Base-by-base conservation (phyloP, 2,888 invertebrate genomes). In the Pristionchus fissidentatus region DNA sequence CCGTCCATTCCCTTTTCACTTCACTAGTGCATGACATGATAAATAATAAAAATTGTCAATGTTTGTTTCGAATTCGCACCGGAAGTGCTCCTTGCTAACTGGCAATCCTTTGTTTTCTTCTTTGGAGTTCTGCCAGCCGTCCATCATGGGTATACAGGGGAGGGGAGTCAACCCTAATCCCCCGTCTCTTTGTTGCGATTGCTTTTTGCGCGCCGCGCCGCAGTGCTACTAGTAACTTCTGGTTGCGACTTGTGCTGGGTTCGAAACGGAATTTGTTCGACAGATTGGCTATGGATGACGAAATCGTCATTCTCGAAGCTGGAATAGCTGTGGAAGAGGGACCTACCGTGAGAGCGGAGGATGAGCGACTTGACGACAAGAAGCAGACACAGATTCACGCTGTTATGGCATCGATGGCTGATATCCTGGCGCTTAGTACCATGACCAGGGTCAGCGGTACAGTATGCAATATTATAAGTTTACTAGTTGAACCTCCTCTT, bases 281-380 rank as follows among this genome's bases (percentile, higher is more conserved):
- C n/a, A 57, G 29, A 57, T 57, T 26, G 38, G 19, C 43, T 70
- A 70, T 70, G 70, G 41, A 70, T 19, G 70, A 70, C 26, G 70
- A 70, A 26, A 70, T 70, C 38, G 70, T 70, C 41, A 41, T 70
- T 38, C 15, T 62, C 22, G 52, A 55, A 46, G 15, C 73, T 73
- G n/a, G 8, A 26, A 32, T 46, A 29, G 46, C 26, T 10, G 49
- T 73, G n/a, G 75, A 26, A 29, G 75, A 22, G n/a, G 32, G 41
- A 32, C 35, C 32, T 29, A 32, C 10, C 1, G 62, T 38, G 38
- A 35, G n/a, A 22, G 66, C 13, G 7, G 38, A 66, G 38, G 66
- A 66, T 0, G 38, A n/a, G 60, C 32, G n/a, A n/a, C n/a, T 32
- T n/a, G 66, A 66, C 38, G 41, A 46, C 8, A 43, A 79, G n/a